These are phyloP conservation scores for Elymnias hypermnestra DNA, from an alignment of 1,140 invertebrate genomes.

Conservation along the genomic window DNA sequence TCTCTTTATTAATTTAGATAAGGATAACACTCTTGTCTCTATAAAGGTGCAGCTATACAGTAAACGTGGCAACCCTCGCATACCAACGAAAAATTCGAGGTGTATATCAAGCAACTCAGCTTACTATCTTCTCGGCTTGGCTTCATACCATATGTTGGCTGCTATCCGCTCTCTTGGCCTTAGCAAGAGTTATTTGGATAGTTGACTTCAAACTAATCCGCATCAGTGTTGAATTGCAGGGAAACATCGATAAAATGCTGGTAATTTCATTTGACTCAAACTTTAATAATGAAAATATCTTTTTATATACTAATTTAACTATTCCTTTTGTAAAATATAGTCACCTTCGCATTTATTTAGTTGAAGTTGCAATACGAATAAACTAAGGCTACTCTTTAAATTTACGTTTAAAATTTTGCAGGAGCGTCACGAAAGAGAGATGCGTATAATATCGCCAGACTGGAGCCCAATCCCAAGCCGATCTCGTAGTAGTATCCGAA, in stretches of 20 bases:
- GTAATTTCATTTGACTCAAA: constrained; percentile 21
- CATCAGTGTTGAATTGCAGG: constrained; percentile 43
- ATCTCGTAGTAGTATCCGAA: constrained; percentile 16
- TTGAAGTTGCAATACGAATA: too few species aligned
- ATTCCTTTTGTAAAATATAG: too few species aligned
- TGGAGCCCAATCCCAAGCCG: background rate
- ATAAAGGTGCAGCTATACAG: constrained; percentile 49
- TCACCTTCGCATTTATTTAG: too few species aligned
- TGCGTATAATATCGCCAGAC: constrained; percentile 39
- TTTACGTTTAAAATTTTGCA: constrained; percentile 13
- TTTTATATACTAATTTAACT: too few species aligned
- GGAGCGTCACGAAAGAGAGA: constrained; percentile 45
- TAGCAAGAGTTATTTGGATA: constrained; percentile 44
- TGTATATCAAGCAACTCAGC: constrained; percentile 51
- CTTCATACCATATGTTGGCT: constrained; percentile 65
- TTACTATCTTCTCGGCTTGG: constrained; percentile 60
- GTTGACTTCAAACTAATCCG: constrained; percentile 66
- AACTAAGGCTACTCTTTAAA: too few species aligned
- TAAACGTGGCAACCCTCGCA: constrained; percentile 51
- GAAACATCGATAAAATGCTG: constrained; percentile 52
- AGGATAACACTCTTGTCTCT: too few species aligned
- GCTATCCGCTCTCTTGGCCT: constrained; percentile 40
- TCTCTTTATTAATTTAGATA: too few species aligned
- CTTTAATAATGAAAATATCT: background rate
- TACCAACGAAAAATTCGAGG: constrained; percentile 59